Conservation (phyloP, 2,113 vertebrate genomes). For the Strix uralensis region DNA sequence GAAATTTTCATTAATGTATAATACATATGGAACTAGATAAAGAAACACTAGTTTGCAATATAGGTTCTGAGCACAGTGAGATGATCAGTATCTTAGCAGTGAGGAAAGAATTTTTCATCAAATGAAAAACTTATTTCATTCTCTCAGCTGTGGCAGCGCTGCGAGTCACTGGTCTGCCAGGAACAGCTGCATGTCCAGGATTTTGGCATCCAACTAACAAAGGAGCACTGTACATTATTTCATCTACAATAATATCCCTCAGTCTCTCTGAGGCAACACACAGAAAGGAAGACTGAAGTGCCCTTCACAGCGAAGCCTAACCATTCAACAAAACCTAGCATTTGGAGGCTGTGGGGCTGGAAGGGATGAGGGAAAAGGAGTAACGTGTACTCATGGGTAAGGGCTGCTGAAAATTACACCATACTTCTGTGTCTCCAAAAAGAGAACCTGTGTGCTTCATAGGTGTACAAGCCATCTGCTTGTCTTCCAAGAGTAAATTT, state of each 20-base stretch:
- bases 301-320: neutral
- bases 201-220: neutral
- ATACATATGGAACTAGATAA: neutral
- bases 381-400: accelerated
- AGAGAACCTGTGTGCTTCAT: neutral
- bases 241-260: neutral
- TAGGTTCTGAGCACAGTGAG: neutral
- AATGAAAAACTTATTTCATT: neutral
- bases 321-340: neutral
- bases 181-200: constrained; percentile 36
- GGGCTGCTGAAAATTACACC: neutral
- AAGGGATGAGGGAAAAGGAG: neutral
- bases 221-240: neutral
- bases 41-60: neutral
- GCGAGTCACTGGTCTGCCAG: neutral
- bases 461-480: constrained; percentile 10
- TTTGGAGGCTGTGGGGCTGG: neutral
- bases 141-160: neutral
- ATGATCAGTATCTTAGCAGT: neutral
- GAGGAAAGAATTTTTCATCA: neutral
- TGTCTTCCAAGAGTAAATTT: neutral
- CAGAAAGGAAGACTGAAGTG: neutral
- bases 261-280: neutral
- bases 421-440: neutral
- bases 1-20: neutral